Base-by-base conservation (phyloP, 2,113 vertebrate species). In the Mustela lutreola region DNA sequence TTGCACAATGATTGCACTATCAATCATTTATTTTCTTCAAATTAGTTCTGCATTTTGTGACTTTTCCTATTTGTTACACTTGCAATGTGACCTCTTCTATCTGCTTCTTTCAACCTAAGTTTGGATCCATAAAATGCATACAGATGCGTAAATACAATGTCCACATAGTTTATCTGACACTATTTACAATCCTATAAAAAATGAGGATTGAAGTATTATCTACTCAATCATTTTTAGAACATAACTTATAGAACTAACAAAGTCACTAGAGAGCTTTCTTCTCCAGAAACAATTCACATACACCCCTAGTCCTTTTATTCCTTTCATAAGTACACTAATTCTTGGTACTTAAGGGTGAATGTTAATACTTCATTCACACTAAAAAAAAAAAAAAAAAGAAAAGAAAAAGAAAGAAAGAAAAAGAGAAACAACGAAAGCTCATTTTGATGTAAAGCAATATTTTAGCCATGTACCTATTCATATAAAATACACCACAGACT, bases 11-110 rank as follows among this genome's bases (percentile, higher is more conserved):
- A 96, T 96, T 93, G 63, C 16, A 58, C 65, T 62, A 93, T 90
- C 79, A 93, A 67, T 85, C 70, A 53, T 53, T 79, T 94, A 88
- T 94, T 97, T 95, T 81, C 63, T 86, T 96, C 81, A 97, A 75
- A 65, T 93, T 82, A 91, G 5, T 48, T 60, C 67, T 93, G 31
- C 11, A 91, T 83, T 95, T 95, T 89, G 2, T 79, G 11, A 2
- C 11, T 82, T 95, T 92, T 70, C 50, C 31, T 79, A 3, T 22
- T 56, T 91, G 5, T 26, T 71, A 60, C 12, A 75, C 21, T 94
- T 95, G 63, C 42, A 75, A 28, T 48, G 91, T 94, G 28, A 42
- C 11, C 14, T 87, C 11, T 70, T 70, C 80, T 92, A 15, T 56
- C 22, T 12, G 7, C 3, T 21, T 39, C 24, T 90, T 45, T 33